Conservation (phyloP, 2,888 invertebrate species). For the Aquatica leii region DNA sequence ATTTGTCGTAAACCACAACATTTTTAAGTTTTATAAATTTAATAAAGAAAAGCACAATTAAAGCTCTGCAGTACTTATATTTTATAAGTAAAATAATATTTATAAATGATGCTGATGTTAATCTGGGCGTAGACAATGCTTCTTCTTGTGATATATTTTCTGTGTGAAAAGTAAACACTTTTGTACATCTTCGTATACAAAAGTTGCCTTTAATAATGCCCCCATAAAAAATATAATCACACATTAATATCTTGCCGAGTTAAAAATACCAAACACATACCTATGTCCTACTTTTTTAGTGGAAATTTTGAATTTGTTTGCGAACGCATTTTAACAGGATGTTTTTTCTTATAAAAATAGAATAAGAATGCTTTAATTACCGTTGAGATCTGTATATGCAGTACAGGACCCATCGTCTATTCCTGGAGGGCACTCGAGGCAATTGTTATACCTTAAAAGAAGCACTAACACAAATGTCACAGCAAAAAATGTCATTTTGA, state of each 20-base stretch:
- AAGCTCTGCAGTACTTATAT: too few species aligned
- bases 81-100: too few species aligned
- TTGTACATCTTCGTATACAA: too few species aligned
- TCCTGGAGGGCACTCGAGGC: conserved; percentile 28
- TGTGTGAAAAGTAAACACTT: too few species aligned
- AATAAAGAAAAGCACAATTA: too few species aligned
- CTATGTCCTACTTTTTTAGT: neutral
- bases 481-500: conserved; percentile 29
- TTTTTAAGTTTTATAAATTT: too few species aligned
- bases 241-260: neutral
- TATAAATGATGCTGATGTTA: too few species aligned
- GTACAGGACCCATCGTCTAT: conserved; percentile 25
- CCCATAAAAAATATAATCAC: too few species aligned
- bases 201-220: too few species aligned
- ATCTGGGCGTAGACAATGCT: too few species aligned
- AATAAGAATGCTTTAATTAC: conserved; percentile 12
- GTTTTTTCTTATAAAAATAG: conserved; percentile 13
- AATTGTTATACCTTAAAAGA: conserved; percentile 41
- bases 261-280: neutral
- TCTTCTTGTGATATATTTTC: too few species aligned
- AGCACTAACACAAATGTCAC: conserved; percentile 35
- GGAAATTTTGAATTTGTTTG: conserved; percentile 16
- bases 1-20: too few species aligned
- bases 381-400: conserved; percentile 17
- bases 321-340: conserved; percentile 24